Base-by-base conservation (phyloP, 2,113 vertebrate species). In the Miniopterus natalensis region DNA sequence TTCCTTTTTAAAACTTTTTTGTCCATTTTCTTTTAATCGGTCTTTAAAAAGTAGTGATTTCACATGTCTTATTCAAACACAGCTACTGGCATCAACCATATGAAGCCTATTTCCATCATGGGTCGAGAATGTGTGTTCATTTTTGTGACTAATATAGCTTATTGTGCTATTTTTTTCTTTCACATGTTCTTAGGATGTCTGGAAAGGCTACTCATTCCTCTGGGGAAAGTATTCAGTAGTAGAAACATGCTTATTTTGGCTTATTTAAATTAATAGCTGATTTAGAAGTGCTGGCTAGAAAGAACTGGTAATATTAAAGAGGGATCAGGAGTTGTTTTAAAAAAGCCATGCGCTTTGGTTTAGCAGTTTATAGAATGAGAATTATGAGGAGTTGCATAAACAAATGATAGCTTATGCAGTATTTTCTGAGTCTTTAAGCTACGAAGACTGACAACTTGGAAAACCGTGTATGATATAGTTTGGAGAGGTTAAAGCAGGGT, bases 271-370 rank as follows among this genome's bases (percentile, higher is more conserved):
- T 36, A 57, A 31, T 18, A 86, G 21, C 42, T 86, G 57, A 65
- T 77, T 88, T 61, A 45, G 21, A 84, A 21, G 55, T 51, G 8
- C 42, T 71, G 65, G 8, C 31, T 74, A 42, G 57, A 87, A 86
- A 93, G 71, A 96, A 75, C 21, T 81, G 47, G n/a, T 88, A 25
- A 79, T 55, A 57, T 49, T 73, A 68, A 90, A 70, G 47, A 78
- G 55, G 14, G 25, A 45, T 79, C 10, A n/a, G 42, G 29, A 74
- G 51, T 55, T 8, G 7, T 53, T 53, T 15, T 71, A 78, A 78
- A 45, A 63, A 23, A 11, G 31, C 49, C n/a, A 57, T 66, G 59
- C 12, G 49, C 18, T 61, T 89, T 59, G 21, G 71, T 65, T 49
- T 49, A 63, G n/a, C 47, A 47, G 7, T 36, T 94, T 6, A 21